Conservation (phyloP, 53 echinoderm and acorn worm species). For the Temnopleurus reevesii region DNA sequence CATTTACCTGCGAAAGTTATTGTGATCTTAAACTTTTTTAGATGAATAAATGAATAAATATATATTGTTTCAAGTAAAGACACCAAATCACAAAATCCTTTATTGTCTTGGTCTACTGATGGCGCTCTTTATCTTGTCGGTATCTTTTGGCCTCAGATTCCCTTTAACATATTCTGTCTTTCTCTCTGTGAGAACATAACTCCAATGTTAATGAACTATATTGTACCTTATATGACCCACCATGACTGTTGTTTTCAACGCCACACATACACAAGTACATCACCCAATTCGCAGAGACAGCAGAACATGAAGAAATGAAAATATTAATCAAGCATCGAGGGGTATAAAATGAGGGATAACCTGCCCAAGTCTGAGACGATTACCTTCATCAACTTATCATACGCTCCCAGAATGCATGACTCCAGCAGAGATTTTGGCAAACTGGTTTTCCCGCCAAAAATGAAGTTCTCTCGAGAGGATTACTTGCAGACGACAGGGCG, state of each 20-base stretch:
- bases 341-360: neutral
- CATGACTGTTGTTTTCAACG: neutral
- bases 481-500: neutral
- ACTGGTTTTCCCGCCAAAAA: constrained; percentile 45
- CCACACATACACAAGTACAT: neutral
- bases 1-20: too few relatives aligned
- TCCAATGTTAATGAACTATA: too few relatives aligned
- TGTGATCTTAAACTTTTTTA: too few relatives aligned
- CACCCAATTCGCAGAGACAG: neutral
- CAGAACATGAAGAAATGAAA: neutral
- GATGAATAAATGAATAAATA: too few relatives aligned
- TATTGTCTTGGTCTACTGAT: too few relatives aligned
- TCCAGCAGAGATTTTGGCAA: constrained; percentile 5
- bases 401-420: neutral
- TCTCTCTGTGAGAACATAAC: too few relatives aligned
- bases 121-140: too few relatives aligned
- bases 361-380: neutral
- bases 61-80: too few relatives aligned
- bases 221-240: constrained; percentile 5
- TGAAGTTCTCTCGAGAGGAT: neutral
- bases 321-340: neutral
- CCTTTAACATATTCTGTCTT: too few relatives aligned
- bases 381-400: constrained; percentile 40
- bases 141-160: too few relatives aligned
- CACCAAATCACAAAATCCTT: too few relatives aligned